Conservation (phyloP, 2,888 invertebrate species). For the Drosophila fungiperda region DNA sequence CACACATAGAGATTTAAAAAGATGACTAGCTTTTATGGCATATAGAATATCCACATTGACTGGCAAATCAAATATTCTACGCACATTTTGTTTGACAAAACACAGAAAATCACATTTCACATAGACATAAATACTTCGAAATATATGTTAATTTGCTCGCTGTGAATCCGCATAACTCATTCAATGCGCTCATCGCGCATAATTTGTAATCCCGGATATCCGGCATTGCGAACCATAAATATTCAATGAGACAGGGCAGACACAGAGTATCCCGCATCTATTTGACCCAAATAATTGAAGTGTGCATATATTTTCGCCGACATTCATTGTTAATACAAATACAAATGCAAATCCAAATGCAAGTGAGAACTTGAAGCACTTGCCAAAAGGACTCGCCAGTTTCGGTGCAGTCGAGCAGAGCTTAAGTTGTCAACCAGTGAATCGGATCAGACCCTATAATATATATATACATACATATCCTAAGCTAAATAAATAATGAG, state of each 20-base stretch:
- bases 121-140: not conserved
- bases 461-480: not conserved
- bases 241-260: constrained; percentile 33
- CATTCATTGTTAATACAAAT: constrained; percentile 28
- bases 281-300: constrained; percentile 26
- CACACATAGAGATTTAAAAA: not conserved
- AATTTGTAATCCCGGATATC: constrained; percentile 62
- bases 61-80: not conserved
- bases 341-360: constrained; percentile 22
- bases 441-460: not conserved
- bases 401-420: not conserved
- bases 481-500: constrained; percentile 5
- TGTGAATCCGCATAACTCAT: constrained; percentile 39
- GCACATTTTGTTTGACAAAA: constrained; percentile 5
- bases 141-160: not conserved
- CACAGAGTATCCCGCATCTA: constrained; percentile 9
- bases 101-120: not conserved
- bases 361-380: not conserved
- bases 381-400: not conserved
- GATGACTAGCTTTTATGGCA: constrained; percentile 2
- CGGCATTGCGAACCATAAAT: constrained; percentile 60
- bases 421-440: constrained; percentile 10
- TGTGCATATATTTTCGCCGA: constrained; percentile 39
- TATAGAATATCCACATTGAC: not conserved
- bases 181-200: constrained; percentile 51